Evolutionary conservation across 2,797 vertebrate species (phyloP), one percentile per base, ranked within the genome.

Genomic region (Artibeus jamaicensis): DNA sequence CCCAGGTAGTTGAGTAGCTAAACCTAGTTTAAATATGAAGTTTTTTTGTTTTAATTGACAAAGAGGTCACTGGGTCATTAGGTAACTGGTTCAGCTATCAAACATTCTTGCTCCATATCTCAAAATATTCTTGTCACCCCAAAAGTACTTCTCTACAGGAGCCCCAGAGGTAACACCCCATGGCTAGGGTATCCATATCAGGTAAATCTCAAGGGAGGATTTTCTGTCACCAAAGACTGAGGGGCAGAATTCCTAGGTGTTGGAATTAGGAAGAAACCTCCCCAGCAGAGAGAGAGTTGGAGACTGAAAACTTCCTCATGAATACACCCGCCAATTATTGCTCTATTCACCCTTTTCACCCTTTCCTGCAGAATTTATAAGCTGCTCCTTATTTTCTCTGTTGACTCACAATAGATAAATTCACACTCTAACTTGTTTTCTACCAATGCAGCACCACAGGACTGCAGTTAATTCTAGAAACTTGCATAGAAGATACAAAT

Each of bases 21-120:
- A 79, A 98, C 98, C 87, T 85, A 97, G 97, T 97, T 96, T 98
- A 98, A 97, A 85, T 86, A 94, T 96, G 97, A 98, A 98, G 94
- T 82, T 98, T 94, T 94, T 96, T 89, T 55, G 29, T 97, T 97
- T 97, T 95, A 97, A 96, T 78, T 95, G 94, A 96, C 91, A 77
- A 97, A 55, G 78, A 96, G 97, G 97, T 96, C 95, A 98, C 92
- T 97, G 94, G 97, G 96, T 97, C 97, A 98, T 96, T 96, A 84
- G 98, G 97, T 97, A 98, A 98, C 95, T 97, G 96, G 97, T 79
- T 86, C 96, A 97, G 89, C 94, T 42, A 94, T 55, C 85, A 96
- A 92, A 84, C 32, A 76, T 73, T 93, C 42, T 91, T 68, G 70
- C 34, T 95, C 81, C 42, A 24, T 50, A 82, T 94, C 48, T 95